Evolutionary conservation across 2,888 invertebrate genomes (phyloP), one percentile per base, ranked within the genome.

Genomic region (Eristalis arbustorum): DNA sequence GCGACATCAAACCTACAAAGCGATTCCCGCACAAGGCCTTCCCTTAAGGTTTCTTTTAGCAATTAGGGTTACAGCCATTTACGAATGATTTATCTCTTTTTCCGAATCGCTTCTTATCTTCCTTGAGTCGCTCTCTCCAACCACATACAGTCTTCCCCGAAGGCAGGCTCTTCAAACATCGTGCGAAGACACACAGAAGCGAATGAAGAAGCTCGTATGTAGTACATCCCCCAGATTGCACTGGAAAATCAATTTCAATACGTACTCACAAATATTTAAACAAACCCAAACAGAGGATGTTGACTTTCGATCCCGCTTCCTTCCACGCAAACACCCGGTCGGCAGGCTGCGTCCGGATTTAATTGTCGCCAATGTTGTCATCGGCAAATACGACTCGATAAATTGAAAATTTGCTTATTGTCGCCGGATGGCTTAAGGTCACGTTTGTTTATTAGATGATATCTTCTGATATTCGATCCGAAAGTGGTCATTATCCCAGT

Each of bases 401-500:
- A 72, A 72, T 72, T 78, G 78, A 71, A 78, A 71, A 66, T 78
- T 72, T 76, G 49, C 76, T 76, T 56, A 69, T 69, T 78, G 78
- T 71, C 78, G 71, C 78, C 78, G 28, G 71, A 78, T 78, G 78
- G 78, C 42, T 78, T 78, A 59, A 31, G 78, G 78, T 72, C 78
- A 78, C 66, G 72, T 72, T 78, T 78, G 72, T 59, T 78, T 78
- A 78, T 78, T 71, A 59, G 59, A 42, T 42, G 37, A 71, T 78
- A 69, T 69, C 66, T 77, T 62, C 56, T 49, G 68, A 76, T 63
- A 77, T 77, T 77, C 64, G 57, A 77, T 71, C 63, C 64, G 69
- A 40, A 64, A 64, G 69, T 57, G 63, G 56, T 56, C 63, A 63
- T 56, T 25, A 28, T 37, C 18, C 23, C 18, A 56, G 57, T 69